These are phyloP conservation scores for Hetaerina titia DNA, from an alignment of 2,888 invertebrate species.

Conservation along the genomic window DNA sequence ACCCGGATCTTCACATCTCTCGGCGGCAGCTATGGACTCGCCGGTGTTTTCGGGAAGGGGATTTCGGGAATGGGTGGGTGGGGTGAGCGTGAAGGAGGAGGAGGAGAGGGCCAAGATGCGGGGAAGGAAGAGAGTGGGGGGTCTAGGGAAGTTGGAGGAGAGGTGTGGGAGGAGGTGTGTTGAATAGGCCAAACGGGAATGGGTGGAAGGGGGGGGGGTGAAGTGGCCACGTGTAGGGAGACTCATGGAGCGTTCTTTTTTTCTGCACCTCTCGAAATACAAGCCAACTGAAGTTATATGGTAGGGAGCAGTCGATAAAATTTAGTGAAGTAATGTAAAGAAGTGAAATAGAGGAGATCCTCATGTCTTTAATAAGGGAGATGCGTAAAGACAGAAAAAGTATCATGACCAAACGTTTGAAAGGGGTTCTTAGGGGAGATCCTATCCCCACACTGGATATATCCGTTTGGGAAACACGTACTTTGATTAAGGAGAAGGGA, in stretches of 20 bases:
- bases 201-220: neutral
- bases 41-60: neutral
- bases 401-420: no score
- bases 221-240: neutral
- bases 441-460: no score
- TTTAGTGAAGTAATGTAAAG: neutral
- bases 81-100: constrained; percentile 12
- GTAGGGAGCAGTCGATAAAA: neutral
- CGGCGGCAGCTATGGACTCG: constrained; percentile 57
- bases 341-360: no score
- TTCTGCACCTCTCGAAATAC: neutral
- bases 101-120: neutral
- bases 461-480: no score
- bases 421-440: no score
- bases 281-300: neutral
- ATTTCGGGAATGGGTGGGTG: constrained; percentile 12
- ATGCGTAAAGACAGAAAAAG: no score
- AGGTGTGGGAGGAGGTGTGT: neutral
- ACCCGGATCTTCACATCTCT: constrained; percentile 65
- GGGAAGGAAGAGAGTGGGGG: neutral
- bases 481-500: no score
- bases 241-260: neutral
- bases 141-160: neutral
- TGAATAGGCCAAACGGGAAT: neutral
- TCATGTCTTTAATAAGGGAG: no score